Evolutionary conservation across 2,797 vertebrate genomes (phyloP), one percentile per base, ranked within the genome.

Genomic region (Cirrhinus molitorella): DNA sequence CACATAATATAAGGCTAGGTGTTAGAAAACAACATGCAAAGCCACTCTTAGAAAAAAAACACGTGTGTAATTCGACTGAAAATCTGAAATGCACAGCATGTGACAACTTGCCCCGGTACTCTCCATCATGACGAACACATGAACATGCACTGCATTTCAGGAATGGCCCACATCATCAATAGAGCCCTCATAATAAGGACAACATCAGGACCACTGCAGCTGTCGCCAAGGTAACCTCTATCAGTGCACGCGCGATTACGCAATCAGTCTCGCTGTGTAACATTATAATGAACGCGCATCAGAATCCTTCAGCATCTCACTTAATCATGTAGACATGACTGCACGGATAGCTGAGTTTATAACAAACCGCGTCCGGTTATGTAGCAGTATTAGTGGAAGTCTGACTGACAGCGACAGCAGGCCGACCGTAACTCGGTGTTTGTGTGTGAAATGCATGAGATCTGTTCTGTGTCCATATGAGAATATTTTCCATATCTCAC

Each of bases 401-500:
- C 0, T 31, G 5, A 21, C n/a, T n/a, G 70, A 65, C 14, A 31
- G 25, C 28, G 43, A 37, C 68, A 63, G 57, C 55, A 66, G 80
- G 80, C 68, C 57, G 21, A 4, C 17, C 19, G 3, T 4, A 34
- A n/a, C 12, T 17, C 77, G 28, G 45, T 28, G 61, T 66, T 34
- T 73, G 21, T 43, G 28, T 19, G 28, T 10, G 61, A 19, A 61
- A 63, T 31, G 21, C 7, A 25, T 16, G 25, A 79, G 19, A 5
- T 11, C 4, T 34, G 31, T 17, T 47, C 16, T 8, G 13, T 10
- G 21, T 14, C 8, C 11, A 17, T 23, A 37, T 5, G 72, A 55
- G 9, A n/a, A 14, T 28, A 19, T 23, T 28, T 3, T 3, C 5
- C 5, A n/a, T 57, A 73, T 11, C 90, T 94, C 88, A 99, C 98